These are phyloP conservation scores for Promerops cafer DNA, from an alignment of 2,113 vertebrate species.

Conservation along the genomic window DNA sequence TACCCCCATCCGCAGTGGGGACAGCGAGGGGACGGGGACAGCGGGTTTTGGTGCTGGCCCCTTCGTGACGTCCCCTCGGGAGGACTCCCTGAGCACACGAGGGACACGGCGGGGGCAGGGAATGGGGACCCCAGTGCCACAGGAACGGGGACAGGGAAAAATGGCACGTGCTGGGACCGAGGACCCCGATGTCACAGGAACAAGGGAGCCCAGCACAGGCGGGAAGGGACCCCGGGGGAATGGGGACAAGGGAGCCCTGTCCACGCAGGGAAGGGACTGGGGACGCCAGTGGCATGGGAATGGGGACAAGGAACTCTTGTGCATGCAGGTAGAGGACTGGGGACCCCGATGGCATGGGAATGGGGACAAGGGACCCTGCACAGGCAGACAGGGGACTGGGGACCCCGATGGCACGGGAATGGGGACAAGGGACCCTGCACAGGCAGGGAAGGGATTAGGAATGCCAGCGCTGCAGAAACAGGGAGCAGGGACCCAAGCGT, in stretches of 20 bases:
- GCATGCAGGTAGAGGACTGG: rapidly evolving
- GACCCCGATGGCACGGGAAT: not conserved
- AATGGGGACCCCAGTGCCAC: not conserved
- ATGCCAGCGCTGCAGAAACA: rapidly evolving
- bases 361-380: not conserved
- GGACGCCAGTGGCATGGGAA: rapidly evolving
- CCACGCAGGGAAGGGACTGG: rapidly evolving
- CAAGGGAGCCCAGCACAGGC: not conserved
- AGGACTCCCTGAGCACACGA: rapidly evolving
- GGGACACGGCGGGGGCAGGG: rapidly evolving
- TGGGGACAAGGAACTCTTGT: not conserved
- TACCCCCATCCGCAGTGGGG: rapidly evolving
- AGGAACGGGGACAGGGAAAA: not conserved
- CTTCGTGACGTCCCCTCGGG: rapidly evolving
- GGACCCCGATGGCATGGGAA: not conserved
- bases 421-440: not conserved
- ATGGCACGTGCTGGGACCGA: rapidly evolving
- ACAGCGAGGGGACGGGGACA: rapidly evolving
- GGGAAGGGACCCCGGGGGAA: not conserved
- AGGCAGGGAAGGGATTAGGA: not conserved
- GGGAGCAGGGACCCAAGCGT: not conserved
- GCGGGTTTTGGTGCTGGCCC: rapidly evolving
- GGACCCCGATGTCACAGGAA: not conserved
- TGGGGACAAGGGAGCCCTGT: not conserved
- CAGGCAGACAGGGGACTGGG: not conserved